phyloP scores from a whole-genome alignment of 2,113 vertebrate species.

The Nansenia antarctica region DNA sequence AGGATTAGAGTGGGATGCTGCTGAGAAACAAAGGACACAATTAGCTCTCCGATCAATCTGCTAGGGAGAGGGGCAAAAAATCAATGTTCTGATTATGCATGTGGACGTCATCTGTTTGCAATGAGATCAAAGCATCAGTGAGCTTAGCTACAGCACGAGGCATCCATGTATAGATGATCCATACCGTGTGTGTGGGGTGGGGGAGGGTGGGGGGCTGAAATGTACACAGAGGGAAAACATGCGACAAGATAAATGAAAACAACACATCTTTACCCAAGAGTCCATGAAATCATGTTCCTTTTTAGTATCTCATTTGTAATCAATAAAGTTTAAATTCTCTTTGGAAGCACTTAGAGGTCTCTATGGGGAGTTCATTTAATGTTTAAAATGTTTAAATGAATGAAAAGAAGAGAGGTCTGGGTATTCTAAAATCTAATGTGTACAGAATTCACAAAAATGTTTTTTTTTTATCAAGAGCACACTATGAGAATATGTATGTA shows the following conservation, averaged over 20 bases:
- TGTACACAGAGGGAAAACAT: constrained; percentile 22
- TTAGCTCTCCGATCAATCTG: constrained; percentile 70
- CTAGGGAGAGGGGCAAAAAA: constrained; percentile 36
- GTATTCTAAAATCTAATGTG: neutral
- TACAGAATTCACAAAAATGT: too few species aligned
- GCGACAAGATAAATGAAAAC: constrained; percentile 43
- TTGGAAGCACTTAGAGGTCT: constrained; percentile 38
- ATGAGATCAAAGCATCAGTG: constrained; percentile 62
- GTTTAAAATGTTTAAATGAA: constrained; percentile 49
- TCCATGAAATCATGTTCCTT: constrained; percentile 49
- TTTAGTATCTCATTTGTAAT: constrained; percentile 66
- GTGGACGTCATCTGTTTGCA: constrained; percentile 58
- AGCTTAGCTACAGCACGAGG: constrained; percentile 39
- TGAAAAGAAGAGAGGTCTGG: neutral
- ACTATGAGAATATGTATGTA: too few species aligned
- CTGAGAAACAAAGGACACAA: constrained; percentile 62
- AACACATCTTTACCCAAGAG: constrained; percentile 45
- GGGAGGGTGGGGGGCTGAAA: neutral
- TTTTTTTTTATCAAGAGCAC: too few species aligned
- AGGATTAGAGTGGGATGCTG: constrained; percentile 31
- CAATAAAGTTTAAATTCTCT: constrained; percentile 59
- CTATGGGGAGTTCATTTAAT: constrained; percentile 27
- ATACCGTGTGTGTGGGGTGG: constrained; percentile 25
- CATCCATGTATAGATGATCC: constrained; percentile 40
- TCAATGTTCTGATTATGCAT: constrained; percentile 69